Conservation (phyloP, 2,797 vertebrate species). For the Allobates femoralis region DNA sequence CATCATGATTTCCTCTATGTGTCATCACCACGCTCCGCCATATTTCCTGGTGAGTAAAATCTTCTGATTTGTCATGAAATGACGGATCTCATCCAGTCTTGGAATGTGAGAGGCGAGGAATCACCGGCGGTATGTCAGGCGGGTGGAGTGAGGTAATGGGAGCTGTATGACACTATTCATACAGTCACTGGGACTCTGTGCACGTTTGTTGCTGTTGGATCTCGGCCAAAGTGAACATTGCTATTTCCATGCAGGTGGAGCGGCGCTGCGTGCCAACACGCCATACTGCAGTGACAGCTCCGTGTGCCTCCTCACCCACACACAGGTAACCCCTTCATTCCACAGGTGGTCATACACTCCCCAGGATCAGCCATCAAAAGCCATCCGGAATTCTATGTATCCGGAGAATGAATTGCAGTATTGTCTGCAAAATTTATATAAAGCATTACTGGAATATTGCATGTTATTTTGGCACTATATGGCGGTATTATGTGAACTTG, state of each 20-base stretch:
- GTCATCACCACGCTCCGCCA: not conserved
- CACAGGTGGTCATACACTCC: not conserved
- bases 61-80: not conserved
- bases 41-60: not conserved
- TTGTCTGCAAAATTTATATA: too few species aligned
- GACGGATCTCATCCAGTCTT: not conserved
- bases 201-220: conserved; percentile 1
- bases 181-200: not conserved
- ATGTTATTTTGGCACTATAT: too few species aligned
- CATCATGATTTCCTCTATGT: not conserved
- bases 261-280: not conserved
- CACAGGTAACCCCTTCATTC: not conserved
- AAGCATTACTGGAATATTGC: too few species aligned
- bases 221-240: not conserved
- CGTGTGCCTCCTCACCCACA: not conserved
- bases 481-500: too few species aligned
- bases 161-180: conserved; percentile 15
- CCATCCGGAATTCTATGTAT: too few species aligned
- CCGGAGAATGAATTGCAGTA: too few species aligned
- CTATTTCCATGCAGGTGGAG: not conserved
- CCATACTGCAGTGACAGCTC: not conserved
- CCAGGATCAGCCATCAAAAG: too few species aligned
- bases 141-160: conserved; percentile 23
- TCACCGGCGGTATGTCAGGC: not conserved
- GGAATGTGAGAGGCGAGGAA: not conserved